Conservation (phyloP, 2,113 vertebrate genomes). For the Phocoena sinus region DNA sequence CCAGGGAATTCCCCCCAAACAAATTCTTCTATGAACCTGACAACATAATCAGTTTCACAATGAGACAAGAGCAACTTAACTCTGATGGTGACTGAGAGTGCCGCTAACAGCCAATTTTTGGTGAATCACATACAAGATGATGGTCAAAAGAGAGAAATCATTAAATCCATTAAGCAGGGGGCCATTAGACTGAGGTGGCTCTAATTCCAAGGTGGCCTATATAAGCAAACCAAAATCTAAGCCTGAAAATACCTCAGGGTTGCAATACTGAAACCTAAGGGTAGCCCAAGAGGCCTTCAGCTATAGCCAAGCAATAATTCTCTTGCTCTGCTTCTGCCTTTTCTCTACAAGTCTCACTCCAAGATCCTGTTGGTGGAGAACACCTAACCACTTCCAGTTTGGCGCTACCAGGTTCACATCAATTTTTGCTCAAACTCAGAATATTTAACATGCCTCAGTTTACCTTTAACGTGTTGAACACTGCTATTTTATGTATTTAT, state of each 20-base stretch:
- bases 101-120: neutral
- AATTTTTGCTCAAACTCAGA: neutral
- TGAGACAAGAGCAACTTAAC: neutral
- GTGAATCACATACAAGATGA: neutral
- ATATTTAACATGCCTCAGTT: neutral
- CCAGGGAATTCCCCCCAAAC: neutral
- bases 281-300: neutral
- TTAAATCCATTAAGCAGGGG: neutral
- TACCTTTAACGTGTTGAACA: neutral
- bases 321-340: neutral
- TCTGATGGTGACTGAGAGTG: neutral
- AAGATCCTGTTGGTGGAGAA: neutral
- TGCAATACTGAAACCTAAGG: neutral
- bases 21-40: neutral
- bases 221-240: neutral
- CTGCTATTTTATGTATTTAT: neutral
- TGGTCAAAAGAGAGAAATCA: neutral
- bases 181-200: neutral
- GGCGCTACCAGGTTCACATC: neutral
- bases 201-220: too few relatives aligned
- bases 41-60: neutral
- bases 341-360: neutral
- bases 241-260: neutral
- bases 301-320: neutral
- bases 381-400: neutral